Evolutionary conservation across 2,797 vertebrate genomes (phyloP), one percentile per base, ranked within the genome.

Genomic region (Pagetopsis macropterus): DNA sequence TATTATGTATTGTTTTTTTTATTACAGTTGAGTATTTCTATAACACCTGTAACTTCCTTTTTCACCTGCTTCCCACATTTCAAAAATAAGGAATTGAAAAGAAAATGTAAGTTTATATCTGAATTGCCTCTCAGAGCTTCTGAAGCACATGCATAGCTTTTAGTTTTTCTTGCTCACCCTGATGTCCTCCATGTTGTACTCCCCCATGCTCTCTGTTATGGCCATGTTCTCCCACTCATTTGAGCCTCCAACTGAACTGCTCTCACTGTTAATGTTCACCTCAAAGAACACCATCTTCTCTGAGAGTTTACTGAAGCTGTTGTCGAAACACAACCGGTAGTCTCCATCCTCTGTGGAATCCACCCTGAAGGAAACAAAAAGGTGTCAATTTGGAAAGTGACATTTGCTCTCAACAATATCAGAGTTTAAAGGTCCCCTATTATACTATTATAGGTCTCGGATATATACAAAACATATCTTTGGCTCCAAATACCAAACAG

Each of bases 301-400:
- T 0, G 95, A 96, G 55, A 96, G 83, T 54, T 92, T 94, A 86
- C 96, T 97, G 91, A 96, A 98, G 81, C 94, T 96, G 92, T 97
- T 97, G 90, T 98, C 97, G 9, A 98, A 98, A 85, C 96, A 97
- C 46, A 97, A 85, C 66, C 89, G 90, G 89, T 98, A 97, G 87
- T 98, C 96, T 3, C 97, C 96, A 0, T 90, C 88, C 51, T 96
- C 95, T 0, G 95, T 95, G 48, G 92, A 81, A 54, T 96, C 94
- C 88, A 96, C 89, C 48, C 96, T 97, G 79, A 61, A 76, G 9
- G 21, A 54, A 14, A 14, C 46, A 43, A 51, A 7, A 1, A 16
- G 3, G 17, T 10, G 6, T n/a, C 2, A 41, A 15, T 3, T 61
- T 27, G 13, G 4, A 65, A 61, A 68, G 0, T 43, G 27, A 21